Evolutionary conservation across 2,888 invertebrate species (phyloP).

Genomic region (Nebria salina): DNA sequence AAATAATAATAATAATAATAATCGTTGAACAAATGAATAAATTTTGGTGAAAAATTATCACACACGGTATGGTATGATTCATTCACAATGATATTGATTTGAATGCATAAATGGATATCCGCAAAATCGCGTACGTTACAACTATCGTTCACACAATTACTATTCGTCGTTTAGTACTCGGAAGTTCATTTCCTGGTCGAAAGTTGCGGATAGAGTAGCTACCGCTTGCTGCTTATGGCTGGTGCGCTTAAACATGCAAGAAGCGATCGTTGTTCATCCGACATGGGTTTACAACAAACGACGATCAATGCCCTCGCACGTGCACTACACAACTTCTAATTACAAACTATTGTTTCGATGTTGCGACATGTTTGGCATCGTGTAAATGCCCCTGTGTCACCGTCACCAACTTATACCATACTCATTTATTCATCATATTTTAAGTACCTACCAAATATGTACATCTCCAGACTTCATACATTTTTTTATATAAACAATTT

Average conservation of each 20-base stretch:
- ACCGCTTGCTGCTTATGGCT: constrained; percentile 4
- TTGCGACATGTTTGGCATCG: constrained; percentile 9
- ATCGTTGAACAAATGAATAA: too few species aligned
- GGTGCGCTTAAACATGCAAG: constrained; percentile 33
- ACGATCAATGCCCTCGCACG: constrained; percentile 57
- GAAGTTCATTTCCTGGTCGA: constrained; percentile 42
- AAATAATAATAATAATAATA: too few species aligned
- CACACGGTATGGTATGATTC: too few species aligned
- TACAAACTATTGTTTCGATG: constrained; percentile 52
- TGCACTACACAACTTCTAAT: constrained; percentile 59
- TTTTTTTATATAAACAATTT: too few species aligned
- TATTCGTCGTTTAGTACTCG: constrained; percentile 44
- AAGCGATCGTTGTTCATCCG: constrained; percentile 8
- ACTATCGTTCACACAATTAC: constrained; percentile 14
- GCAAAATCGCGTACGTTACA: constrained; percentile 12
- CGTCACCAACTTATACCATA: not conserved
- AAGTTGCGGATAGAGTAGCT: not conserved
- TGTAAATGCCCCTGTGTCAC: not conserved
- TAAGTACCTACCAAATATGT: too few species aligned
- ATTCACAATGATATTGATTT: not conserved
- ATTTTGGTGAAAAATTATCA: too few species aligned
- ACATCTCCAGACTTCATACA: too few species aligned
- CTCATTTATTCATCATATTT: not conserved
- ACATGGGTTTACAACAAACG: constrained; percentile 16
- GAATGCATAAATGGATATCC: not conserved